Base-by-base conservation (phyloP, 2,888 invertebrate species). In the Epiblema foenella region DNA sequence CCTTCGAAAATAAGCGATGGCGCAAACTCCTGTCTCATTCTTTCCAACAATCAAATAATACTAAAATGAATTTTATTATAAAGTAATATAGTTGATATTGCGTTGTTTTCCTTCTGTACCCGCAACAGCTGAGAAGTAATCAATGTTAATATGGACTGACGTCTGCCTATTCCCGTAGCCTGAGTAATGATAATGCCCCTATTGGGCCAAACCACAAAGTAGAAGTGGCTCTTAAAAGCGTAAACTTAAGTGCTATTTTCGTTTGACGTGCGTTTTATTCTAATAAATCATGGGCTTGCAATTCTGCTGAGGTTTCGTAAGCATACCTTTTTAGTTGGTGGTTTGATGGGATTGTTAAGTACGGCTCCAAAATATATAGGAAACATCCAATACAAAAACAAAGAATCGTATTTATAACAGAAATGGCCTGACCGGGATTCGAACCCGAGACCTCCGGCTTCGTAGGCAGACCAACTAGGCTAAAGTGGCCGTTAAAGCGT, bases 121-220 rank as follows among this genome's bases (percentile, higher is more conserved):
- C 46, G 39, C 39, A 39, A 39, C 18, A 52, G 18, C 11, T 20
- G 54, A 54, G 15, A 5, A 54, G 12, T 54, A 54, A 54, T 54
- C 54, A 24, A 54, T 54, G 54, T 24, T 54, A 54, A 54, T 54
- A 24, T 15, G 24, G 54, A 20, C 12, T 54, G 54, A 20, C 15
- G 54, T 54, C 7, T 33, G 7, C 33, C 33, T 33, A 52, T 12
- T 10, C 52, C 15, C 12, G 15, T 54, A 24, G 20, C 15, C 5
- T 12, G 2, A 20, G 0, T 33, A 54, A 54, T 20, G 24, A 54
- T 54, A 54, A 24, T 15, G 20, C 54, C 54, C 24, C 12, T 54
- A 54, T 54, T 15, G 20, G 15, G 54, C 24, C 12, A 24, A 24
- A 24, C 20, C 24, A 52, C 18, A 10, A 54, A 12, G 1, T 52